phyloP scores from a whole-genome alignment of 2,888 invertebrate genomes.

The Hydrotaea cyrtoneurina region DNA sequence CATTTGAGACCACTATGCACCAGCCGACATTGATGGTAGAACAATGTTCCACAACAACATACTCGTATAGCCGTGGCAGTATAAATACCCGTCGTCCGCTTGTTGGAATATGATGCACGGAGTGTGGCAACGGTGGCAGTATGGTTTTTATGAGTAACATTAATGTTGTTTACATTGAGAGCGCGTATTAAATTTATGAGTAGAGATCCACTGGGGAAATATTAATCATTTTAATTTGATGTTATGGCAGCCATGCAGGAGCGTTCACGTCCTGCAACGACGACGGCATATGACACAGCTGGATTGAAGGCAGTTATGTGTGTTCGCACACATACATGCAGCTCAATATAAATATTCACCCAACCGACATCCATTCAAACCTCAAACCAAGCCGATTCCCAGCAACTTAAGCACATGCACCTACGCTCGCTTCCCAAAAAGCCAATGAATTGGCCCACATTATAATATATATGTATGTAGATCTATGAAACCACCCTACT shows the following conservation, averaged over 20 bases:
- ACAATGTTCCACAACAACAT: too few relatives aligned
- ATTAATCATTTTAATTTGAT: constrained; percentile 70
- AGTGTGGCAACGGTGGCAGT: constrained; percentile 38
- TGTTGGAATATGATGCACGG: background rate
- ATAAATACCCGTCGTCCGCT: too few relatives aligned
- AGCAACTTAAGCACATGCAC: background rate
- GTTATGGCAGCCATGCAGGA: constrained; percentile 42
- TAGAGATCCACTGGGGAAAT: constrained; percentile 65
- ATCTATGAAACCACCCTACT: background rate
- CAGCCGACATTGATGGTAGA: background rate
- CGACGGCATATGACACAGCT: constrained; percentile 61
- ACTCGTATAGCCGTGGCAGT: background rate
- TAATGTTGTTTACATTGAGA: constrained; percentile 64
- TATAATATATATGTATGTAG: background rate
- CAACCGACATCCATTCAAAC: background rate
- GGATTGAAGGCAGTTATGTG: constrained; percentile 35
- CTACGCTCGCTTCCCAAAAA: background rate
- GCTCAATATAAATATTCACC: constrained; percentile 27
- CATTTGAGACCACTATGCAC: too few relatives aligned
- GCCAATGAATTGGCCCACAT: constrained; percentile 24
- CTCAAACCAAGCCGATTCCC: background rate
- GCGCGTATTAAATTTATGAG: constrained; percentile 68
- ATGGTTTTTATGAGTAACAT: constrained; percentile 64
- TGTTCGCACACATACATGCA: background rate
- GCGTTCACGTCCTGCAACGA: constrained; percentile 3